A percentile compares a stretch with the other conserved stretches of the same genome.
phyloP scores from a whole-genome alignment of 2,888 invertebrate genomes.

The Netelia virgata region DNA sequence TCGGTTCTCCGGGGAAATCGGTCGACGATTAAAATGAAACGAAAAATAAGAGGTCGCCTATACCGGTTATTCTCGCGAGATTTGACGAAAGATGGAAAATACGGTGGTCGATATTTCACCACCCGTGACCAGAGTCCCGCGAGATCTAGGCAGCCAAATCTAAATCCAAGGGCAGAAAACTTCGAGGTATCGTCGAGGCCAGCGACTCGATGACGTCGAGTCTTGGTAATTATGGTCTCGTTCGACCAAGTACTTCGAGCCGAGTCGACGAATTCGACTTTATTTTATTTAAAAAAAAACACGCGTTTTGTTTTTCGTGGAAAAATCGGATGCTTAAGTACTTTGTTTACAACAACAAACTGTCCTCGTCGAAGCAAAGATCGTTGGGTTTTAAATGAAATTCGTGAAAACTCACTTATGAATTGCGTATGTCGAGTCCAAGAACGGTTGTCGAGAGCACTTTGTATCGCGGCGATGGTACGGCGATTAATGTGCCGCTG shows the following conservation, averaged over 20 bases:
- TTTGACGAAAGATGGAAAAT: background rate
- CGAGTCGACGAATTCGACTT: background rate
- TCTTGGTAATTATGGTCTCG: background rate
- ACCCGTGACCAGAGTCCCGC: too few relatives aligned
- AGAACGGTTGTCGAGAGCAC: constrained; percentile 21
- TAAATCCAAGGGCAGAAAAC: constrained; percentile 14
- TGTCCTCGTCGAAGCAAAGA: background rate
- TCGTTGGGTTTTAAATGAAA: background rate
- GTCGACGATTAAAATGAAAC: background rate
- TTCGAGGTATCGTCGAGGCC: constrained; percentile 23
- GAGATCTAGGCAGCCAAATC: background rate
- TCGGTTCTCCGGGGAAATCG: background rate
- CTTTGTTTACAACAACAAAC: background rate
- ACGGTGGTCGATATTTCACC: background rate
- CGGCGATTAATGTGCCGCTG: constrained; percentile 29
- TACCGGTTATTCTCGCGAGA: constrained; percentile 27
- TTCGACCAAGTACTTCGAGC: background rate
- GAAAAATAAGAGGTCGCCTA: background rate
- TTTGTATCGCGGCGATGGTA: constrained; percentile 44
- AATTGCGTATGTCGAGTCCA: constrained; percentile 16
- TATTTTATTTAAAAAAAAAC: background rate
- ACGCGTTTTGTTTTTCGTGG: too few relatives aligned
- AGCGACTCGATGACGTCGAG: background rate
- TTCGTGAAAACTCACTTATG: constrained; percentile 28
- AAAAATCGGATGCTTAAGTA: too few relatives aligned